These are phyloP conservation scores for Anoncus sp. DNA, from an alignment of 2,888 invertebrate genomes.

Conservation along the genomic window DNA sequence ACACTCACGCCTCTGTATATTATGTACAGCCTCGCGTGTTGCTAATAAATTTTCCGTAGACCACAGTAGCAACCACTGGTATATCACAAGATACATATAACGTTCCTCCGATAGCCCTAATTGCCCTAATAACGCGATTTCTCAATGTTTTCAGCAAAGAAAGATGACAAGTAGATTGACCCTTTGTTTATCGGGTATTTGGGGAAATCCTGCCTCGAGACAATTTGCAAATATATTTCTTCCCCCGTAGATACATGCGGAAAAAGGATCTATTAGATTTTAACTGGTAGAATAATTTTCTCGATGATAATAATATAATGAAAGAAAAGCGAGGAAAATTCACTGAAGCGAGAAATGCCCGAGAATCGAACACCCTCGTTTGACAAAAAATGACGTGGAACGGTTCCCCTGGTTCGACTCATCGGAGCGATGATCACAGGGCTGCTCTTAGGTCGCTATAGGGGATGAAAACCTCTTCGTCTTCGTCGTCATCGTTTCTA, in stretches of 20 bases:
- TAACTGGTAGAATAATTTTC: not conserved
- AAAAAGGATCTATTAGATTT: not conserved
- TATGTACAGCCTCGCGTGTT: slow-evolving; percentile 61
- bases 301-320: slow-evolving; percentile 10
- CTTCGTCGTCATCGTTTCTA: slow-evolving; percentile 13
- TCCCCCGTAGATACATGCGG: not conserved
- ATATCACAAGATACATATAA: slow-evolving; percentile 14
- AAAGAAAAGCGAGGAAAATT: not conserved
- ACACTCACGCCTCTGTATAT: slow-evolving; percentile 47
- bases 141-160: slow-evolving; percentile 8
- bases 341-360: slow-evolving; percentile 7
- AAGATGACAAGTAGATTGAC: not conserved
- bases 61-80: slow-evolving; percentile 46
- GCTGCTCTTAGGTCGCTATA: slow-evolving; percentile 23
- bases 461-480: slow-evolving; percentile 15
- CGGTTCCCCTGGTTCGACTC: slow-evolving; percentile 32
- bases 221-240: not conserved
- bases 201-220: not conserved
- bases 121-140: slow-evolving; percentile 10
- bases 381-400: slow-evolving; percentile 25
- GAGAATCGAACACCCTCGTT: slow-evolving; percentile 29
- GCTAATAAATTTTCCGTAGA: slow-evolving; percentile 73
- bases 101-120: not conserved
- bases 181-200: not conserved
- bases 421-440: slow-evolving; percentile 49